Evolutionary conservation across 1,140 invertebrate genomes (phyloP).

Genomic region (Helicorthomorpha holstii): DNA sequence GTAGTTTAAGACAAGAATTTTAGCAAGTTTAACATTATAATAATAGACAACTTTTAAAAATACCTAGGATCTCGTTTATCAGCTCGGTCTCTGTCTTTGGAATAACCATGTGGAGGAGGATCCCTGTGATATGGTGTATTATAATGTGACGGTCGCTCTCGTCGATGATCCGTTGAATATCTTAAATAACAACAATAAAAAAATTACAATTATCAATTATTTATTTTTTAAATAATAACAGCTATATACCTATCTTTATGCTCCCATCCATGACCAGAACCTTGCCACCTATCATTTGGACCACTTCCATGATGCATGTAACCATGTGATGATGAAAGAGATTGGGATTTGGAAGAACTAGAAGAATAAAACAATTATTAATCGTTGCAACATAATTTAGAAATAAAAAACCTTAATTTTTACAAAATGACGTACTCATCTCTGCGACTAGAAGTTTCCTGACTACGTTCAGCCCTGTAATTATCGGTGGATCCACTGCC

Average conservation of each 20-base stretch:
- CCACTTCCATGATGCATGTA: slow-evolving; percentile 9
- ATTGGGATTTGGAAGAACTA: neutral
- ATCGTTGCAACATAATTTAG: neutral
- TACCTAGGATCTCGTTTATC: slow-evolving; percentile 8
- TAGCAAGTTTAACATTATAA: too few relatives aligned
- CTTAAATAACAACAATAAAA: neutral
- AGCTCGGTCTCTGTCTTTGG: neutral
- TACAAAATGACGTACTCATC: neutral
- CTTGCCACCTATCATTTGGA: slow-evolving; percentile 6
- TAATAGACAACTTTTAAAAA: neutral
- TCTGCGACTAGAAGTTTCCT: neutral
- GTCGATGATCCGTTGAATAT: slow-evolving; percentile 1
- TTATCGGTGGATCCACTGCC: neutral
- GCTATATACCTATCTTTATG: neutral
- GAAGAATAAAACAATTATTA: neutral
- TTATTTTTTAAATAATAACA: too few relatives aligned
- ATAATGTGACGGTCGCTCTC: neutral
- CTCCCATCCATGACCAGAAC: neutral
- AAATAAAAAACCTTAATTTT: neutral
- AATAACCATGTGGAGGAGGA: neutral
- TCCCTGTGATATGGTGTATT: neutral
- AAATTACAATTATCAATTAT: neutral
- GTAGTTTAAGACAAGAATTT: too few relatives aligned
- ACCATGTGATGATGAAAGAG: slow-evolving; percentile 5
- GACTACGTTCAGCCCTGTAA: neutral